Evolutionary conservation across 2,888 invertebrate genomes (phyloP).

Genomic region (Zele albiditarsus): DNA sequence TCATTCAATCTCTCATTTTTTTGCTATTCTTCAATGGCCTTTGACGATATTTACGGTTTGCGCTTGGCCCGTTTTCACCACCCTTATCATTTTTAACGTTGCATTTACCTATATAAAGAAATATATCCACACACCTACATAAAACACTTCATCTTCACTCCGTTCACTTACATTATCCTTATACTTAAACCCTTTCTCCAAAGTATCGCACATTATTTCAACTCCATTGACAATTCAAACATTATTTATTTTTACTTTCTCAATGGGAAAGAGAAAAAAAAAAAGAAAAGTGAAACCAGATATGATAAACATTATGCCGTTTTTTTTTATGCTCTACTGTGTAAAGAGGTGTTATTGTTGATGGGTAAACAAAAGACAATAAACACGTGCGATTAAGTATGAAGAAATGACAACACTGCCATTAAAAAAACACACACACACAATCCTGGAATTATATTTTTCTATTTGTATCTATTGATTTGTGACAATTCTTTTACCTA

Average conservation of each 20-base stretch:
- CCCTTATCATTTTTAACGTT: slow-evolving; percentile 56
- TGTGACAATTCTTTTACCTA: background rate
- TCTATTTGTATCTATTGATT: background rate
- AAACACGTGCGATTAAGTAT: background rate
- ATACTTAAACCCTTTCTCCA: slow-evolving; percentile 22
- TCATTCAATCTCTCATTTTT: background rate
- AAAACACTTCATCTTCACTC: slow-evolving; percentile 35
- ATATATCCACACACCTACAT: background rate
- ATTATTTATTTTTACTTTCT: background rate
- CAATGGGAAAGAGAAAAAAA: background rate
- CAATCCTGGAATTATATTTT: background rate
- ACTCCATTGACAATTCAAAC: slow-evolving; percentile 4
- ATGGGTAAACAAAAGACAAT: background rate
- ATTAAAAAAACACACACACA: background rate
- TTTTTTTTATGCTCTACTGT: background rate
- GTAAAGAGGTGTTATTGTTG: background rate
- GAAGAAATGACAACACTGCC: background rate
- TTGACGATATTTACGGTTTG: slow-evolving; percentile 65
- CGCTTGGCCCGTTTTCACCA: slow-evolving; percentile 59
- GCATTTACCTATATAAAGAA: too few relatives aligned
- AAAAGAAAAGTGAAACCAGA: background rate
- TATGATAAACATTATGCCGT: background rate
- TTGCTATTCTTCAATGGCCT: slow-evolving; percentile 12
- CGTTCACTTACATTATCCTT: slow-evolving; percentile 33
- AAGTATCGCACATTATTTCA: background rate